Evolutionary conservation across 2,113 vertebrate genomes (phyloP).

Genomic region (Hydrolagus affinis): DNA sequence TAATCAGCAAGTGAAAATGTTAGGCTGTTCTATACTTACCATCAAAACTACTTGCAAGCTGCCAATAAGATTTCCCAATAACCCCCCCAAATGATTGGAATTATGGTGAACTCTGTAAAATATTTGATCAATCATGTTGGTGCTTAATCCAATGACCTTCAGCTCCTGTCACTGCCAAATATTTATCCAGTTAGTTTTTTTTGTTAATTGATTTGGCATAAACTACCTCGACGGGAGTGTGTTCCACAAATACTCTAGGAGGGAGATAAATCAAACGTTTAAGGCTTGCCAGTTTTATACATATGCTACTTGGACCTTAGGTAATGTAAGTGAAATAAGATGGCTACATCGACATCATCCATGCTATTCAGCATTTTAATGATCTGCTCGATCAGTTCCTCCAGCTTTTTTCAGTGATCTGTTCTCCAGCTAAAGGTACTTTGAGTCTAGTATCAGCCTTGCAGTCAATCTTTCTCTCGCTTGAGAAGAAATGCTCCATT

Average conservation of each 20-base stretch:
- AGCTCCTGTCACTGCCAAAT: background rate
- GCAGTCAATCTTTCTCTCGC: background rate
- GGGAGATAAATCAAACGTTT: background rate
- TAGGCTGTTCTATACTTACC: background rate
- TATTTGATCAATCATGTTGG: constrained; percentile 15
- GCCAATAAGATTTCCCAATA: background rate
- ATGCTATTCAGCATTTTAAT: constrained; percentile 9
- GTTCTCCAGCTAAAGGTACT: background rate
- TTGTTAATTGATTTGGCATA: background rate
- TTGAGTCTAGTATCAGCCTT: background rate
- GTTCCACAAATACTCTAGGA: background rate
- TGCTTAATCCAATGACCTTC: constrained; percentile 15
- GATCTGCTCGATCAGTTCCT: background rate
- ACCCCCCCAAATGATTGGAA: background rate
- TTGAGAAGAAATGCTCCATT: too few species aligned
- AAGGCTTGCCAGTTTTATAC: background rate
- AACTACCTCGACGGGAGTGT: background rate
- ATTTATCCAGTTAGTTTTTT: constrained; percentile 16
- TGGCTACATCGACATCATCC: background rate
- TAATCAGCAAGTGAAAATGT: background rate
- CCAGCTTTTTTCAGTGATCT: background rate
- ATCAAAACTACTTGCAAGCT: background rate
- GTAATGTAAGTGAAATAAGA: constrained; percentile 19
- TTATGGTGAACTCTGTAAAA: background rate
- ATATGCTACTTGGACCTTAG: background rate